Base-by-base conservation (phyloP, 2,113 vertebrate species). In the Leptosomus discolor region DNA sequence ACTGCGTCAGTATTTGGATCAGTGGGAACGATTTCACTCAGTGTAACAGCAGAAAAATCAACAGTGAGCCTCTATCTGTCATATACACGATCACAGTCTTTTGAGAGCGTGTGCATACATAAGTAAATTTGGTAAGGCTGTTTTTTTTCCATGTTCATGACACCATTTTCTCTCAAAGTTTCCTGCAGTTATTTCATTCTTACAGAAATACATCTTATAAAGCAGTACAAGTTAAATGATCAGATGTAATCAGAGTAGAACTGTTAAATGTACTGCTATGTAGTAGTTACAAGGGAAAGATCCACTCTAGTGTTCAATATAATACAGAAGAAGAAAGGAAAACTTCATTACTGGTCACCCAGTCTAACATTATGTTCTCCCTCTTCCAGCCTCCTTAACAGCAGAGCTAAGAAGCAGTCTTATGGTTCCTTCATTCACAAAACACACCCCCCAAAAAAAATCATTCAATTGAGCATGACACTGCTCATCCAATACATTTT, bases 31-130 rank as follows among this genome's bases (percentile, higher is more conserved):
- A 48, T 60, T 48, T 12, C 15, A 46, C 29, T 19, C 24, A 17
- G 22, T 29, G 21, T 48, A 41, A 11, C 22, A 76, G 17, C 8
- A 91, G 23, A 70, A 88, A 88, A 78, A 29, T 14, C 24, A 67
- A 23, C 6, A 32, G 5, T 54, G 56, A 68, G 4, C 8, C 24
- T 75, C 51, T 85, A 32, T 22, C 39, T 71, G 13, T 32, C n/a
- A 17, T 22, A 67, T 45, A 56, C 10, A 46, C 10, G 18, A 27
- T 4, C 19, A 20, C 2, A 60, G 22, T 10, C 16, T 76, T 60
- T 76, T 1, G 3, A 69, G 76, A 64, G 3, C 5, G 3, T 37
- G 5, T 14, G 18, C 22, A 2, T 26, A 9, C 14, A 5, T 4
- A 46, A 71, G 17, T 30, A 83, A 76, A 83, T 65, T 5, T 51